A percentile compares a stretch with the other conserved stretches of the same genome.
Evolutionary conservation across 2,888 invertebrate species (phyloP).

Genomic region (Tenthredo scrophulariae): DNA sequence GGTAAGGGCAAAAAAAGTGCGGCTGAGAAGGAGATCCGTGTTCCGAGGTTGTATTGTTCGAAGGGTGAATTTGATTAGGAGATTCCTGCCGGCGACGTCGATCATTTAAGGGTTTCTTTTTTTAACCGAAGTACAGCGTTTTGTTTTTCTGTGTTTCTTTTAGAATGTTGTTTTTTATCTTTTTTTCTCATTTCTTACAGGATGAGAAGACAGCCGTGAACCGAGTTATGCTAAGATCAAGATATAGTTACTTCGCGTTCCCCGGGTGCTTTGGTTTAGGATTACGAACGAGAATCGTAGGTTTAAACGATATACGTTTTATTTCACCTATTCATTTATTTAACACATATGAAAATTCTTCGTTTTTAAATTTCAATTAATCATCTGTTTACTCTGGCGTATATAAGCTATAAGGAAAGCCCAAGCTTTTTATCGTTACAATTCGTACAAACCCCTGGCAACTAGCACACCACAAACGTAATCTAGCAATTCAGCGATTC

Average conservation of each 20-base stretch:
- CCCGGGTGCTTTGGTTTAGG: background rate
- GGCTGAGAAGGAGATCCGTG: constrained; percentile 61
- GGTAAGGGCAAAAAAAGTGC: constrained; percentile 67
- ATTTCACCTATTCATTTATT: background rate
- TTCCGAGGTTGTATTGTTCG: constrained; percentile 62
- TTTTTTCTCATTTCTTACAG: constrained; percentile 15
- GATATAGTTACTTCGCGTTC: background rate
- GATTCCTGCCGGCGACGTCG: constrained; percentile 33
- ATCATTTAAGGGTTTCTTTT: constrained; percentile 39
- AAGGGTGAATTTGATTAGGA: constrained; percentile 76
- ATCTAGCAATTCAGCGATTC: constrained; percentile 12
- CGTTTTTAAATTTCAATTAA: background rate
- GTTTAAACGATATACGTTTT: background rate
- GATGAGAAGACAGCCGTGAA: background rate
- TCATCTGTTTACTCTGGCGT: background rate
- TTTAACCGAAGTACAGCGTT: constrained; percentile 56
- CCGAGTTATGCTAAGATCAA: background rate
- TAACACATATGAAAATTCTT: background rate
- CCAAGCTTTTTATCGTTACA: constrained; percentile 40
- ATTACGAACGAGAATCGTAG: background rate
- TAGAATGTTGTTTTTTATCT: constrained; percentile 25
- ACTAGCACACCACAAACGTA: background rate
- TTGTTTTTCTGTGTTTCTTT: constrained; percentile 46
- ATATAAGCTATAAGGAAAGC: background rate
- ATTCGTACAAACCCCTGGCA: constrained; percentile 21